These are phyloP conservation scores for Albula goreensis DNA, from an alignment of 2,113 vertebrate genomes.

Conservation along the genomic window DNA sequence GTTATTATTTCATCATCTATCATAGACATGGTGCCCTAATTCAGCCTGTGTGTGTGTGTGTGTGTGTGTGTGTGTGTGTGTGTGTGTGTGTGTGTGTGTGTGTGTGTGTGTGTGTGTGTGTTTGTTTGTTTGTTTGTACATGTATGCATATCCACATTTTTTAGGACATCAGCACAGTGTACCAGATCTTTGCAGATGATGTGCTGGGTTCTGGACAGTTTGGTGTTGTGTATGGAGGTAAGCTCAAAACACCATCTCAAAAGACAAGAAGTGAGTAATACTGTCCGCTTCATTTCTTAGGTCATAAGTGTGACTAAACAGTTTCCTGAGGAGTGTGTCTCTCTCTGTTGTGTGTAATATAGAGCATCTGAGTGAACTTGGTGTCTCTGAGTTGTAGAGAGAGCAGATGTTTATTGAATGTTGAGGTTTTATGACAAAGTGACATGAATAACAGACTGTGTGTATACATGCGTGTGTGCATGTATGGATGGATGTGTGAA, in stretches of 20 bases:
- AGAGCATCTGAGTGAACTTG: not conserved
- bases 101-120: not conserved
- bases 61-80: not conserved
- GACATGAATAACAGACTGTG: not conserved
- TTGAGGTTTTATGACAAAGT: not conserved
- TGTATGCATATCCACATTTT: slow-evolving; percentile 23
- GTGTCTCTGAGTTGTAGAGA: not conserved
- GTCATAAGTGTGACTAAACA: not conserved
- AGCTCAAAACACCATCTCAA: not conserved
- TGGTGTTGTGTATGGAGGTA: slow-evolving; percentile 82
- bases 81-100: not conserved
- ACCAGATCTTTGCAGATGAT: slow-evolving; percentile 83
- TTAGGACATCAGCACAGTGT: slow-evolving; percentile 77
- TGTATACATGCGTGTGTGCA: not conserved
- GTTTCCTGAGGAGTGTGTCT: not conserved
- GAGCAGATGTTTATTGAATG: not conserved
- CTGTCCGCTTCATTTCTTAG: not conserved
- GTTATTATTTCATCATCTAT: not conserved
- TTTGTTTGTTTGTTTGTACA: slow-evolving; percentile 1
- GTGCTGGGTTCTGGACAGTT: slow-evolving; percentile 86
- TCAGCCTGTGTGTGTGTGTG: not conserved
- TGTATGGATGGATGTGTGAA: not conserved
- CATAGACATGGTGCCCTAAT: not conserved
- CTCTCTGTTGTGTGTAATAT: not conserved
- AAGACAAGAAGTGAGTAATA: not conserved